Conservation (phyloP, 2,888 invertebrate species). For the Lycaena phlaeas region DNA sequence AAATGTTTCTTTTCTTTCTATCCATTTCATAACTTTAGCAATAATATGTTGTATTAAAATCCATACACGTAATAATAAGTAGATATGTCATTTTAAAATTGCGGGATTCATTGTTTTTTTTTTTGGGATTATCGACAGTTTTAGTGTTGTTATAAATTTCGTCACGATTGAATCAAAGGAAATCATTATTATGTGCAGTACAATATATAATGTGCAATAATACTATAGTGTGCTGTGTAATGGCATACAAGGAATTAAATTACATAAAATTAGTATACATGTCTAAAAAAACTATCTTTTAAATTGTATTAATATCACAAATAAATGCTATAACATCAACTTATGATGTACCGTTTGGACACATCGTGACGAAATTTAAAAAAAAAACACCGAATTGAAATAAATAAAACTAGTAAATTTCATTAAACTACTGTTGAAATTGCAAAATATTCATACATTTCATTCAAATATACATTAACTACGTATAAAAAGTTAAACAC, state of each 20-base stretch:
- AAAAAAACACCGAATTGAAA: conserved; percentile 20
- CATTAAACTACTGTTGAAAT: conserved; percentile 18
- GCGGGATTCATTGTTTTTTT: too few species aligned
- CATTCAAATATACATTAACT: conserved; percentile 27
- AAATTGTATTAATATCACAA: neutral
- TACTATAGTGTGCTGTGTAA: too few species aligned
- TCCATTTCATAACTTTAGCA: too few species aligned
- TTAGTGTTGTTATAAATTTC: neutral
- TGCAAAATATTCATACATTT: conserved; percentile 22
- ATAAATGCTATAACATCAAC: neutral
- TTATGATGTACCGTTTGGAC: neutral
- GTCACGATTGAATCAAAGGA: neutral
- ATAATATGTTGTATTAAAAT: too few species aligned
- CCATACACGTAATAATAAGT: too few species aligned
- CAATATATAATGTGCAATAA: neutral
- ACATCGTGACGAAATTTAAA: conserved; percentile 6
- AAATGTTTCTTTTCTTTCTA: too few species aligned
- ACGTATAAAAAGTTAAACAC: conserved; percentile 32
- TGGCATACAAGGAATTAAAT: too few species aligned
- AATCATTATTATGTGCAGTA: neutral
- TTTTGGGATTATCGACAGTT: neutral
- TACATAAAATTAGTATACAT: too few species aligned
- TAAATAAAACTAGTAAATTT: conserved; percentile 15
- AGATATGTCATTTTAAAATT: too few species aligned
- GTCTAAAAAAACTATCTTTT: too few species aligned